Evolutionary conservation across 2,113 vertebrate species (phyloP), one percentile per base, ranked within the genome.

Genomic region (Amazona vittata): DNA sequence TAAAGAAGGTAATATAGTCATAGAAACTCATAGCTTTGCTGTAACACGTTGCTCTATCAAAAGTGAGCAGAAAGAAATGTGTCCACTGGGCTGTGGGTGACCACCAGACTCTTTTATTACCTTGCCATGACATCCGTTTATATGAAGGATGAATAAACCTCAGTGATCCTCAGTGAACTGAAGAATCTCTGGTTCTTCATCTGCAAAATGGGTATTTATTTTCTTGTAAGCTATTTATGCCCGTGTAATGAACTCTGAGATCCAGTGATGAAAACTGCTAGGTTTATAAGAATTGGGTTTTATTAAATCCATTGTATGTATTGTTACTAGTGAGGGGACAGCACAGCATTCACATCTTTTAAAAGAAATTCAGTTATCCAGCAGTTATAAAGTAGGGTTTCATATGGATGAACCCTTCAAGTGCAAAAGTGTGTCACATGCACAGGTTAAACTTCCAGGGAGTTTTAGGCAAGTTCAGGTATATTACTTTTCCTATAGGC

Each of bases 271-370:
- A 53, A 86, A 92, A 26, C n/a, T 50, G 4, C 8, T 33, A 20
- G 15, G 33, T 26, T 94, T 55, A 7, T 21, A 73, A 16, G 35
- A 39, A 12, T 2, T 78, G 76, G 39, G 55, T 79, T 71, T 84
- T 60, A 41, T 16, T 2, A 81, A 49, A 35, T 39, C 11, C 0
- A 0, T 18, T 18, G 19, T 20, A 55, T 11, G 16, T 26, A 5
- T 44, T n/a, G n/a, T 70, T 74, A 28, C 26, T 35, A 15, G 29
- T 41, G 35, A 67, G 47, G 46, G n/a, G 15, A 76, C 21, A 64
- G 31, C 18, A 26, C 15, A 81, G 33, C 5, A 18, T 24, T 50
- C 44, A 53, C 26, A 62, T 43, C 11, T 53, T 59, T 43, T 8
- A 20, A 47, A 90, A 74, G 26, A 74, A 77, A 70, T 74, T 7